Evolutionary conservation across 2,797 vertebrate genomes (phyloP), one percentile per base, ranked within the genome.

Genomic region (Tangara arthus): DNA sequence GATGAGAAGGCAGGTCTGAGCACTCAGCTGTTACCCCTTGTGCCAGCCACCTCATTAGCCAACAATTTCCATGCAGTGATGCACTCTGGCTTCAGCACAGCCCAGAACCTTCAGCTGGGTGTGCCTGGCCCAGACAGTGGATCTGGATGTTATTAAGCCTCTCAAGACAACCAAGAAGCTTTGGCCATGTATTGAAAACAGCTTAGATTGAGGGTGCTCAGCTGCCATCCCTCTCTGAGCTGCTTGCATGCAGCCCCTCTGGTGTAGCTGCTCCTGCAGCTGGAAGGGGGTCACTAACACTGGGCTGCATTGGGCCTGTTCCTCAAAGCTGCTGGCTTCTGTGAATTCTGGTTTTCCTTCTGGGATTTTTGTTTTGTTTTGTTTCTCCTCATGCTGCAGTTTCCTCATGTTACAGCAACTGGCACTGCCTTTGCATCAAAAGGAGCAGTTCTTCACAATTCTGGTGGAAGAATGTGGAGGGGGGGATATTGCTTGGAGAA

Each of bases 381-480:
- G 23, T 78, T 93, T 89, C 63, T 70, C 53, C 42, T 91, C 24
- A 15, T 86, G 56, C 80, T 93, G 66, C 11, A 11, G 17, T 88
- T 83, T 90, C 69, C 82, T 97, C 95, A 30, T 47, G 39, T 96
- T 96, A 95, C 91, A 94, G 75, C 75, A 78, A 88, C 91, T 92
- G 92, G 93, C 92, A 81, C 85, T 42, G 87, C 69, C 94, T 83
- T 82, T 91, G 87, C 90, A 93, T 93, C 63, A 12, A 87, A 93
- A 83, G 59, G 88, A 94, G 4, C 47, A 22, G 63, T 44, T 71
- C 93, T 89, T 94, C 55, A 56, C 37, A 16, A 47, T 96, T 94
- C 85, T 95, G 84, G 80, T 82, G 76, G 72, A 91, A 91, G 82
- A 93, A 89, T 79, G 90, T 89, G 83, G 83, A 95, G 92, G 71